These are phyloP conservation scores for Micoletzkya japonica DNA, from an alignment of 2,888 invertebrate species.

Conservation along the genomic window DNA sequence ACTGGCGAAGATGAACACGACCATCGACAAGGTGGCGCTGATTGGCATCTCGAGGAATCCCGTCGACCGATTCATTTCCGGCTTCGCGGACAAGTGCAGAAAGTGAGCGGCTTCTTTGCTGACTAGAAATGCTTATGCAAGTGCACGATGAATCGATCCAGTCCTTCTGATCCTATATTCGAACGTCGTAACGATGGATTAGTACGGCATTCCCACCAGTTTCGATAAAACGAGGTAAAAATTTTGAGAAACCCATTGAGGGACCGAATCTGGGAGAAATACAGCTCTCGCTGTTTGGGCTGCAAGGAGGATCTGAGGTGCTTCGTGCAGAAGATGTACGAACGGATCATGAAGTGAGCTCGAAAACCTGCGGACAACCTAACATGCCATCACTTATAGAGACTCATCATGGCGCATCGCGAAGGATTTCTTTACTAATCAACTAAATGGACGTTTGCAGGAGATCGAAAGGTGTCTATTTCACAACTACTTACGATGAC, in stretches of 20 bases:
- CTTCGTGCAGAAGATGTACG: slow-evolving; percentile 29
- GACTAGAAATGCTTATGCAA: too few species aligned
- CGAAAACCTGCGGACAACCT: background rate
- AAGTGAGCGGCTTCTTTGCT: background rate
- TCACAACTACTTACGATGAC: slow-evolving; percentile 26
- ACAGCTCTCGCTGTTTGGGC: slow-evolving; percentile 24
- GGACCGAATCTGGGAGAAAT: background rate
- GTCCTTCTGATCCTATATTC: too few species aligned
- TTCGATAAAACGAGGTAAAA: too few species aligned
- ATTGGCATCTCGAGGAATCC: slow-evolving; percentile 31
- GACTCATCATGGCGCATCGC: background rate
- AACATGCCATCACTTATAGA: background rate
- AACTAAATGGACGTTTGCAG: background rate
- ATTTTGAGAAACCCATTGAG: too few species aligned
- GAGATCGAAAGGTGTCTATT: slow-evolving; percentile 1
- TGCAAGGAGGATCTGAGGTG: slow-evolving; percentile 29
- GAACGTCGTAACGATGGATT: too few species aligned
- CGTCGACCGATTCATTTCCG: slow-evolving; percentile 33
- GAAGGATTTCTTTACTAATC: too few species aligned
- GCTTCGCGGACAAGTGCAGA: slow-evolving; percentile 35
- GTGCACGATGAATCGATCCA: too few species aligned
- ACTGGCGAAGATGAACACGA: too few species aligned
- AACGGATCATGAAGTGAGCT: slow-evolving; percentile 17
- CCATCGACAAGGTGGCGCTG: too few species aligned
- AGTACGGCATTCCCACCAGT: too few species aligned